Percentiles rank a stretch among this genome's conserved stretches.
These are phyloP conservation scores for Hippasteria phrygiana DNA, from an alignment of 53 echinoderm and acorn worm genomes.

Conservation along the genomic window DNA sequence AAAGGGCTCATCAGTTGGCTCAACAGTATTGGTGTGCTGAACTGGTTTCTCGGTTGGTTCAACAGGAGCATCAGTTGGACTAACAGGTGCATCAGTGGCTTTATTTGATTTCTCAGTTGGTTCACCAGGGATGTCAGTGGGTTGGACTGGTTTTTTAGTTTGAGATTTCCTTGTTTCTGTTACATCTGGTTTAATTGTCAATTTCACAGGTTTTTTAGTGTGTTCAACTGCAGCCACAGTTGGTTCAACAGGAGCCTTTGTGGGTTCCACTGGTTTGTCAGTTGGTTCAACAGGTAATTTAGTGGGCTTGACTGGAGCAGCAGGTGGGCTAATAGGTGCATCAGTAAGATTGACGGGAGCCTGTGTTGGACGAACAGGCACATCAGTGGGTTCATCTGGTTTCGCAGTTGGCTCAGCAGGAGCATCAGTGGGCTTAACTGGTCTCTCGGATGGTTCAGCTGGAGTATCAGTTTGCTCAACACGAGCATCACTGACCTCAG, in stretches of 20 bases:
- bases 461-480: conserved; percentile 19
- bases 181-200: too few relatives aligned
- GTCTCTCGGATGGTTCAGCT: conserved; percentile 5
- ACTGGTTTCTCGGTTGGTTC: conserved; percentile 10
- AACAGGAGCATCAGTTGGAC: conserved; percentile 16
- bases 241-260: neutral
- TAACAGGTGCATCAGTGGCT: conserved; percentile 11
- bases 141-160: neutral
- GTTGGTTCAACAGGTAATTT: neutral
- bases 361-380: neutral
- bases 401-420: conserved; percentile 6
- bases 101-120: neutral
- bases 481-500: too few relatives aligned
- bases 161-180: too few relatives aligned
- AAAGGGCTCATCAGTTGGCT: conserved; percentile 2
- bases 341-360: conserved; percentile 17
- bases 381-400: neutral
- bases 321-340: neutral
- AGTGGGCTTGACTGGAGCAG: conserved; percentile 23
- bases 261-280: neutral
- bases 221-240: neutral
- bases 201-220: neutral
- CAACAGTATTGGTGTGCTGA: conserved; percentile 1
- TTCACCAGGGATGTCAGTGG: conserved; percentile 10
- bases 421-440: conserved; percentile 8